Evolutionary conservation across 2,797 vertebrate genomes (phyloP).

Genomic region (Nyctalus aviator): DNA sequence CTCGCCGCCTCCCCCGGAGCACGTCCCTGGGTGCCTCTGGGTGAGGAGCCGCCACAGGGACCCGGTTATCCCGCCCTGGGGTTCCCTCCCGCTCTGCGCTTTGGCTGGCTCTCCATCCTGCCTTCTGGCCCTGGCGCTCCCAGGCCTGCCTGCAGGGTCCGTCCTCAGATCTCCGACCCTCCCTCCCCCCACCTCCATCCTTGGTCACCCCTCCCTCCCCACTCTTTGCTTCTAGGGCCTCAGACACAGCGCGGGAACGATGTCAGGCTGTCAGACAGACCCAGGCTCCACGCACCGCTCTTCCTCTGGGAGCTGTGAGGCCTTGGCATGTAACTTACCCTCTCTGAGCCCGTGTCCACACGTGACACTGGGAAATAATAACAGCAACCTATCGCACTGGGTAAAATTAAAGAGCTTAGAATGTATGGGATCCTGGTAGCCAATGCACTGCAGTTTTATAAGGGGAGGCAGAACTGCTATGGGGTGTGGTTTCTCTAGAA

Average conservation of each 20-base stretch:
- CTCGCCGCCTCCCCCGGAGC: fast-evolving
- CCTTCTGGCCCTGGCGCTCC: neutral
- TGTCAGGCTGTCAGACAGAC: neutral
- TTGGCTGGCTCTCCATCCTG: neutral
- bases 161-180: neutral
- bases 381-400: neutral
- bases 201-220: neutral
- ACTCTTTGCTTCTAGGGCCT: neutral
- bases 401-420: neutral
- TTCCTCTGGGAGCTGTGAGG: neutral
- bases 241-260: fast-evolving
- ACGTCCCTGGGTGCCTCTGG: neutral
- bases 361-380: neutral
- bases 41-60: neutral
- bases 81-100: neutral
- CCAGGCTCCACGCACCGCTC: neutral
- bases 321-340: neutral
- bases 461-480: neutral
- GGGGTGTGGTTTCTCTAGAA: neutral
- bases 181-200: neutral
- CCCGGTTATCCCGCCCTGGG: neutral
- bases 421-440: too few relatives aligned
- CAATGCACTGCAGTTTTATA: neutral
- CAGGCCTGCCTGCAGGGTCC: neutral
- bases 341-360: neutral